These are phyloP conservation scores for Zaprionus nigranus DNA, from an alignment of 1,140 invertebrate genomes.

Conservation along the genomic window DNA sequence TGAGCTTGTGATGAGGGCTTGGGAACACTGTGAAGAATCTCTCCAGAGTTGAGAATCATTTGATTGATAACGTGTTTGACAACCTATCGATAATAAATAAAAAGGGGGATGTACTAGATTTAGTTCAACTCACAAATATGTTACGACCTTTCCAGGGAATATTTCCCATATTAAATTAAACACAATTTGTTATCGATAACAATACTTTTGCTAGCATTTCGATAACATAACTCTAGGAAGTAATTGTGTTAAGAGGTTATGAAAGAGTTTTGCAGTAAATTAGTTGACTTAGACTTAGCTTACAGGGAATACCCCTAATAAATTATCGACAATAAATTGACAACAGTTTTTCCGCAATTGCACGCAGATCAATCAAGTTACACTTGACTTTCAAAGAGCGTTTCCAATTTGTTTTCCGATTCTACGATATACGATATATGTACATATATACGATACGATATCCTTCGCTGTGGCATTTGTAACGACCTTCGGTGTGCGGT, in stretches of 20 bases:
- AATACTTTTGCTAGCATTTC: background rate
- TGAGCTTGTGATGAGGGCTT: slow-evolving; percentile 48
- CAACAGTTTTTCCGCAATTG: background rate
- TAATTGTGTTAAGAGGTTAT: background rate
- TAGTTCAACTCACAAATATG: background rate
- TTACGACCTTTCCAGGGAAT: background rate
- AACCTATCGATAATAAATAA: slow-evolving; percentile 2
- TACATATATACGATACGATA: background rate
- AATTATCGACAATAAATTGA: background rate
- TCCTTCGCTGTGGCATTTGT: slow-evolving; percentile 3
- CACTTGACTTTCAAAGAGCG: background rate
- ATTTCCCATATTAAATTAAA: background rate
- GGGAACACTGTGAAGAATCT: slow-evolving; percentile 1
- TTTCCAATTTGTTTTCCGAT: background rate
- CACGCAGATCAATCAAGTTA: background rate
- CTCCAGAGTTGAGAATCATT: slow-evolving; percentile 9
- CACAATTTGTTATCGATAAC: background rate
- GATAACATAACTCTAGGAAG: background rate
- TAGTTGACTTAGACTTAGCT: background rate
- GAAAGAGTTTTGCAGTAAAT: background rate
- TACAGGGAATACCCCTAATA: background rate
- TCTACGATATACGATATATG: background rate
- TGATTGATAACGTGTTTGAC: slow-evolving; percentile 1
- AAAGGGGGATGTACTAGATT: background rate
- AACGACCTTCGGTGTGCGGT: background rate